Conservation (phyloP, 2,888 invertebrate species). For the Heliconius aoede region DNA sequence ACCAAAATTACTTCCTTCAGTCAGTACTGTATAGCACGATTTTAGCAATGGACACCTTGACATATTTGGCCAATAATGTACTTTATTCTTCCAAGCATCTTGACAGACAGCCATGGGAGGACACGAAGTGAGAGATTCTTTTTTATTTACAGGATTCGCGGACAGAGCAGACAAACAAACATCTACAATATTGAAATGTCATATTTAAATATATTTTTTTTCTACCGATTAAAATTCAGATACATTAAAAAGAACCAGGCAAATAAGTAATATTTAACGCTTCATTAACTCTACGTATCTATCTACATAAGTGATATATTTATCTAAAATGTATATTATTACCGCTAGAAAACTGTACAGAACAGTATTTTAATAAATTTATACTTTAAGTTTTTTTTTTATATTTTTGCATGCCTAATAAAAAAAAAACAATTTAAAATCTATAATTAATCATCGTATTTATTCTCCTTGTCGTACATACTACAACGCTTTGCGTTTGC, state of each 20-base stretch:
- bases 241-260: not conserved
- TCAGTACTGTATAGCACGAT: slow-evolving; percentile 42
- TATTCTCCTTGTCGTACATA: not conserved
- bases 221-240: not conserved
- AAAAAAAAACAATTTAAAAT: not conserved
- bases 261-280: too few species aligned
- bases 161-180: slow-evolving; percentile 54
- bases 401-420: not conserved
- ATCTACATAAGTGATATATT: too few species aligned
- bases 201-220: not conserved
- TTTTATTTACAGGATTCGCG: slow-evolving; percentile 43
- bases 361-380: not conserved
- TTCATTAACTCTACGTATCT: too few species aligned
- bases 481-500: too few species aligned
- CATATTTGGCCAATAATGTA: not conserved
- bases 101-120: not conserved
- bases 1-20: slow-evolving; percentile 46
- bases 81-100: not conserved
- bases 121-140: slow-evolving; percentile 8
- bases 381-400: not conserved
- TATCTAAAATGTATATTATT: not conserved
- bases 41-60: not conserved
- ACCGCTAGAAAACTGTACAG: not conserved
- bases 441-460: not conserved
- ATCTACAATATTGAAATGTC: slow-evolving; percentile 50